Percentiles rank a stretch among this genome's conserved stretches.
These are phyloP conservation scores for Xanthia icteritia DNA, from an alignment of 2,888 invertebrate species.

Conservation along the genomic window DNA sequence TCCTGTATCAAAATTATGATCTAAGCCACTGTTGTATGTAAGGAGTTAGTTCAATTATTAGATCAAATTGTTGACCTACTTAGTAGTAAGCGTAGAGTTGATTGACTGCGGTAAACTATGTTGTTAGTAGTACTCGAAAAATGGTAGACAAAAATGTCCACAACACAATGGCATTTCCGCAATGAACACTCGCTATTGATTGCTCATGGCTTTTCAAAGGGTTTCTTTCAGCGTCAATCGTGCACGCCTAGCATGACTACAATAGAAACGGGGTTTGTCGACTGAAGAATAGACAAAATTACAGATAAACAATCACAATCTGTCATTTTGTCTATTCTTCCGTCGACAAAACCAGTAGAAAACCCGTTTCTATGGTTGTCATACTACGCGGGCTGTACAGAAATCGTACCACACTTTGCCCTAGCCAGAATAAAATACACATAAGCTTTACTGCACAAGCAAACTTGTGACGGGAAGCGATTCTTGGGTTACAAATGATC, in stretches of 20 bases:
- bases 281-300: no score
- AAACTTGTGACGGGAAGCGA: no score
- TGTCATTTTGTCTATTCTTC: no score
- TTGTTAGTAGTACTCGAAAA: not conserved
- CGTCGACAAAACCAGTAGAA: no score
- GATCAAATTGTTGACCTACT: slow-evolving; percentile 53
- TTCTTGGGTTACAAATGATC: not conserved
- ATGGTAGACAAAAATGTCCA: not conserved
- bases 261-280: no score
- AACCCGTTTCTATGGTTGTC: no score
- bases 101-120: slow-evolving; percentile 18
- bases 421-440: not conserved
- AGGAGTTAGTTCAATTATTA: slow-evolving; percentile 61
- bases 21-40: not conserved
- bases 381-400: no score
- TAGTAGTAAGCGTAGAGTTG: slow-evolving; percentile 40
- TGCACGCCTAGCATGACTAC: no score
- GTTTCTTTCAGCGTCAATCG: not conserved
- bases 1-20: slow-evolving; percentile 36
- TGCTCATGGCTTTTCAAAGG: not conserved
- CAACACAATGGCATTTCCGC: no score
- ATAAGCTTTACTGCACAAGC: not conserved
- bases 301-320: no score
- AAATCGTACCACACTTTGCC: not conserved
- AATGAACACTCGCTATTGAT: not conserved